Conservation (phyloP, 2,888 invertebrate genomes). For the Diploptera punctata region DNA sequence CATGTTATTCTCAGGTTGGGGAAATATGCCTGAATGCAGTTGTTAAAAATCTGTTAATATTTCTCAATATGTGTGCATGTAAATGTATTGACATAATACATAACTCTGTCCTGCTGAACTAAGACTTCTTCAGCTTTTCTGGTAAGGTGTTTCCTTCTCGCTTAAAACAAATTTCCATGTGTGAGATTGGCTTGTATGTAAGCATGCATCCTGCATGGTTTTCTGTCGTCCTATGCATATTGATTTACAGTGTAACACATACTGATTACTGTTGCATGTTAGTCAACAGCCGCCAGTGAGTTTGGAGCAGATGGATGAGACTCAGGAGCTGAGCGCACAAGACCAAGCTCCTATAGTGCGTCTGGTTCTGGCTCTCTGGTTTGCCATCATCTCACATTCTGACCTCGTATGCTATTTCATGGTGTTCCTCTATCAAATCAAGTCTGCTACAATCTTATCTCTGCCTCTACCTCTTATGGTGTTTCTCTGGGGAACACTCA, state of each 20-base stretch:
- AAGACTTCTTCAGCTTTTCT: too few relatives aligned
- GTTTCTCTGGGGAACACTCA: constrained; percentile 96
- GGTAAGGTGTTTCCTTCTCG: too few relatives aligned
- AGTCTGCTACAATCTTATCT: constrained; percentile 90
- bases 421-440: constrained; percentile 94
- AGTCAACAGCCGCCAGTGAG: constrained; percentile 46
- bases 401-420: constrained; percentile 95
- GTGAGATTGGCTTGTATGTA: neutral
- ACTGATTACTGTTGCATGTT: neutral
- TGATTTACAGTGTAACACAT: neutral
- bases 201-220: neutral
- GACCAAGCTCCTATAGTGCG: constrained; percentile 59
- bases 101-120: too few relatives aligned
- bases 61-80: too few relatives aligned
- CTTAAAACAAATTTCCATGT: too few relatives aligned
- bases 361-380: constrained; percentile 73
- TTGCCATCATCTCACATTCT: constrained; percentile 84
- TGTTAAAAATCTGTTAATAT: too few relatives aligned
- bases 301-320: constrained; percentile 62
- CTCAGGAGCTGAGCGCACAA: constrained; percentile 60
- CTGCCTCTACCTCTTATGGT: constrained; percentile 95
- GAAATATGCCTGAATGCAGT: too few relatives aligned
- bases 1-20: too few relatives aligned
- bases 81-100: too few relatives aligned
- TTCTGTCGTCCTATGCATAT: neutral